phyloP scores from a whole-genome alignment of 2,888 invertebrate species.

The Rhagonycha fulva region DNA sequence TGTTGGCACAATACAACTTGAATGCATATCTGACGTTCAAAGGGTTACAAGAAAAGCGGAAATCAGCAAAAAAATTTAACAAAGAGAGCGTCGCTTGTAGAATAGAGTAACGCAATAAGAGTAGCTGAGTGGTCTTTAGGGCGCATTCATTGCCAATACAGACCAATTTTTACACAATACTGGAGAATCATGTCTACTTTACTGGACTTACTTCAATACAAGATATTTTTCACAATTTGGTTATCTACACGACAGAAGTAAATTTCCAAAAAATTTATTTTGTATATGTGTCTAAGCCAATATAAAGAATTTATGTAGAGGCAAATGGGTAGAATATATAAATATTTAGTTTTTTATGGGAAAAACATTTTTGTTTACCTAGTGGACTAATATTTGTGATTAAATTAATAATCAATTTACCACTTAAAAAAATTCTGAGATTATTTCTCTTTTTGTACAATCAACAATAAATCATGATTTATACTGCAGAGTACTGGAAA shows the following conservation, averaged over 20 bases:
- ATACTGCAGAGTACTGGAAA: too few species aligned
- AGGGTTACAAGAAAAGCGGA: conserved; percentile 52
- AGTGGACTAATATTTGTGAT: too few species aligned
- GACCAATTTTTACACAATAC: conserved; percentile 50
- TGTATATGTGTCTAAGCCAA: background rate
- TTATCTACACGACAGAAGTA: background rate
- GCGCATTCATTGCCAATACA: conserved; percentile 47
- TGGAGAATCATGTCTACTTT: conserved; percentile 45
- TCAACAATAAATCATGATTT: too few species aligned
- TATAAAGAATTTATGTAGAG: background rate
- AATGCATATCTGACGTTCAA: conserved; percentile 46
- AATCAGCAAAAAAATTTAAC: conserved; percentile 48
- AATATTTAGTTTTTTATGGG: background rate
- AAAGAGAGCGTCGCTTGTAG: conserved; percentile 44
- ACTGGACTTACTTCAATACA: conserved; percentile 10
- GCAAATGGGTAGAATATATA: background rate
- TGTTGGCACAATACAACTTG: conserved; percentile 44
- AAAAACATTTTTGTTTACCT: too few species aligned
- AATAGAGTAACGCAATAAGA: conserved; percentile 48
- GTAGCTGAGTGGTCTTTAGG: conserved; percentile 51
- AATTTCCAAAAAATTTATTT: background rate
- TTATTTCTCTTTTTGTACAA: too few species aligned
- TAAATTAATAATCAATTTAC: too few species aligned
- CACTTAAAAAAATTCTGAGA: too few species aligned
- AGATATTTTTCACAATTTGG: conserved; percentile 1